phyloP scores from a whole-genome alignment of 2,797 vertebrate genomes.

The Rallus crepitans region DNA sequence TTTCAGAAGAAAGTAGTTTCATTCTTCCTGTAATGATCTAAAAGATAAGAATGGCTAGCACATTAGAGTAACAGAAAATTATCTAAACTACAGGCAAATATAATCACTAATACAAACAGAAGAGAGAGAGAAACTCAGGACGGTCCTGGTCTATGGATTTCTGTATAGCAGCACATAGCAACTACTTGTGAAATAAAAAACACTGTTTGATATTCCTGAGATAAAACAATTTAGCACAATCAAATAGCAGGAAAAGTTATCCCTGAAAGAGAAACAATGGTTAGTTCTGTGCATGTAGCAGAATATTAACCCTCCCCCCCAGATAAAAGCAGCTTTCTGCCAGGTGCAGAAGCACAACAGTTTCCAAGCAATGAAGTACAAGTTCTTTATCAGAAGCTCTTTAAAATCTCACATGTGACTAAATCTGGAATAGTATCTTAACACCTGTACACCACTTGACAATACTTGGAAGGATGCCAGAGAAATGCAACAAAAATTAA shows the following conservation, averaged over 20 bases:
- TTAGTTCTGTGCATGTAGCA: background rate
- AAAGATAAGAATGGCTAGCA: background rate
- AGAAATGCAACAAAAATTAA: background rate
- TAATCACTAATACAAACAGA: background rate
- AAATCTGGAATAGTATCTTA: background rate
- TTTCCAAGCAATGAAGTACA: background rate
- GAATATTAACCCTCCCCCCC: background rate
- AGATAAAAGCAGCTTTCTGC: background rate
- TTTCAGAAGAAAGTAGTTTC: background rate
- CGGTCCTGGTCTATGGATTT: background rate
- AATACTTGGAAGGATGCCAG: background rate
- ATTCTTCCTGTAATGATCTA: background rate
- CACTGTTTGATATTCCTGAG: background rate
- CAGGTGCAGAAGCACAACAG: background rate
- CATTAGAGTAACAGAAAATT: background rate
- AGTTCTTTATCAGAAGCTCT: background rate
- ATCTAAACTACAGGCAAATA: background rate
- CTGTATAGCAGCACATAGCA: background rate
- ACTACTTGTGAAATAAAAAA: background rate
- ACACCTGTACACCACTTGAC: background rate
- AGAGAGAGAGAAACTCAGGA: background rate
- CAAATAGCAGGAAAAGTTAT: background rate
- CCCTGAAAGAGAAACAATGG: background rate
- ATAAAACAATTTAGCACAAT: background rate
- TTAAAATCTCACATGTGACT: background rate